Evolutionary conservation across 2,888 invertebrate species (phyloP), one percentile per base, ranked within the genome.

Genomic region (Chloroclystis v-ata): DNA sequence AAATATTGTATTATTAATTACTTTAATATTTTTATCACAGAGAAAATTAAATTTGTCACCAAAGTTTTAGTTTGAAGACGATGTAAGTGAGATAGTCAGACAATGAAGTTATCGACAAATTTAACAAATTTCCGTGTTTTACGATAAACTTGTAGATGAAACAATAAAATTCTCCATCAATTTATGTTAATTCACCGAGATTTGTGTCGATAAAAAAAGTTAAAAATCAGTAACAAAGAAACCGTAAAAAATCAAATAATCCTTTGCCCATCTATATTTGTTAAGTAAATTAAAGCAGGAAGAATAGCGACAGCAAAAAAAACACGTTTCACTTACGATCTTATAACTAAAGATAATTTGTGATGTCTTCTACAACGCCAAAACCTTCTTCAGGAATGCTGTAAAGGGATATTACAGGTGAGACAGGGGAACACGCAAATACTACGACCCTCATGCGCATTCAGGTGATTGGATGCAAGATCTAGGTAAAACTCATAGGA

Each of bases 341-440:
- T 89, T 89, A 89, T 74, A 80, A 81, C 88, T 89, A 88, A 86
- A 82, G 82, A 82, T 78, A 48, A 77, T 75, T 81, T 70, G 75
- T 63, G 74, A 60, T 60, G 69, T 75, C 79, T 73, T 82, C 80
- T 85, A 92, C 35, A 35, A 35, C 89, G 90, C 90, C 91, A 93
- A 91, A 88, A 92, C 89, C 90, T 92, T 93, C 91, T 92, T 93
- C 89, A 93, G 91, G 91, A 93, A 93, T 87, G 92, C 93, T 93
- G 92, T 69, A 91, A 91, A 85, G 66, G 79, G 69, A 85, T 63
- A 82, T 49, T 78, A 50, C 53, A 41, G 62, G 73, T 85, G 69
- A 83, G 63, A 78, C 63, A 68, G 62, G 69, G 80, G 77, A 59
- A 60, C 72, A 81, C 84, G 78, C 81, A 70, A 43, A 67, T 55